Evolutionary conservation across 2,888 invertebrate species (phyloP).

Genomic region (Euplexia lucipara): DNA sequence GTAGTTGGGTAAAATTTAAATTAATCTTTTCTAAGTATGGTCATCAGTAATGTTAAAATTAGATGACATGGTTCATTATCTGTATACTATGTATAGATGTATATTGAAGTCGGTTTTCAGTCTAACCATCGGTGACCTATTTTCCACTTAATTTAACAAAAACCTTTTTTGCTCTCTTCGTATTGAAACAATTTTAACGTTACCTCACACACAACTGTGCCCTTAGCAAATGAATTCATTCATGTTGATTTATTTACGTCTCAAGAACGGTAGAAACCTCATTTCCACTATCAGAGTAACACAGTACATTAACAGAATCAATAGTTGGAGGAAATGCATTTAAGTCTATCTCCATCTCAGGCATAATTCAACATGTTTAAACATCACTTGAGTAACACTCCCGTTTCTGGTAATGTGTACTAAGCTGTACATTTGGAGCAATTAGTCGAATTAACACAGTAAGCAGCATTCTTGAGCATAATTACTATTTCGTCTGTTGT

Average conservation of each 20-base stretch:
- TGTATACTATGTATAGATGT: too few relatives aligned
- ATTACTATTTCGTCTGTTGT: background rate
- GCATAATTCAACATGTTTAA: constrained; percentile 34
- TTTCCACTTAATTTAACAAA: too few relatives aligned
- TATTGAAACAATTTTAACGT: too few relatives aligned
- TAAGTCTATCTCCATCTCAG: constrained; percentile 18
- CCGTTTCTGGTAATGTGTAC: constrained; percentile 10
- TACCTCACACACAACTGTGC: too few relatives aligned
- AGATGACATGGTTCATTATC: too few relatives aligned
- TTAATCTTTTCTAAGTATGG: background rate
- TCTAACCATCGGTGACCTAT: too few relatives aligned
- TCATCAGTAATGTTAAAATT: too few relatives aligned
- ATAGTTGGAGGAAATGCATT: constrained; percentile 41
- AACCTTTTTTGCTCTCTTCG: too few relatives aligned
- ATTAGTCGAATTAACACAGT: constrained; percentile 30
- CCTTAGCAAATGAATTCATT: too few relatives aligned
- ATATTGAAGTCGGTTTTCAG: too few relatives aligned
- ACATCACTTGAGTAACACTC: constrained; percentile 4
- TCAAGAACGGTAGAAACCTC: background rate
- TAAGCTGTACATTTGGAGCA: constrained; percentile 14
- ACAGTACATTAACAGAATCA: constrained; percentile 38
- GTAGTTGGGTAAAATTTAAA: background rate
- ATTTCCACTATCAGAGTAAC: constrained; percentile 19
- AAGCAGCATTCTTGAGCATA: constrained; percentile 1
- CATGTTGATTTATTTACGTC: constrained; percentile 21